Percentiles rank a stretch among this genome's conserved stretches.
These are phyloP conservation scores for Spinibarbus caldwelli DNA, from an alignment of 2,797 vertebrate species.

Conservation along the genomic window DNA sequence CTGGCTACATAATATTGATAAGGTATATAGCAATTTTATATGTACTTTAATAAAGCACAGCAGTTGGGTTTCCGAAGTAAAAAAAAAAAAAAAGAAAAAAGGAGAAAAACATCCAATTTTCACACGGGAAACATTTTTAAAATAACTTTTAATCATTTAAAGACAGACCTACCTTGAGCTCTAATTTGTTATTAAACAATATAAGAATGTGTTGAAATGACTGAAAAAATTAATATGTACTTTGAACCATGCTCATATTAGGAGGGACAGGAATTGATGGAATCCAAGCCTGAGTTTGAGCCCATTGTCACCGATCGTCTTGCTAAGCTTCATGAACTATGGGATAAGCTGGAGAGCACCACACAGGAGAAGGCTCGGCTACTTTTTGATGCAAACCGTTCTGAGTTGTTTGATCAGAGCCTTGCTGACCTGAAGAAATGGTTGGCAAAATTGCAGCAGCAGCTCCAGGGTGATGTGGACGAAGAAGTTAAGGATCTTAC, in stretches of 20 bases:
- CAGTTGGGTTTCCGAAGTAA: background rate
- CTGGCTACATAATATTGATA: constrained; percentile 89
- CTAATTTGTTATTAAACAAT: constrained; percentile 2
- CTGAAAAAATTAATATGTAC: background rate
- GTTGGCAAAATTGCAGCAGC: constrained; percentile 84
- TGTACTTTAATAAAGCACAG: background rate
- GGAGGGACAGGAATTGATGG: constrained; percentile 88
- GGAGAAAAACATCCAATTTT: too few species aligned
- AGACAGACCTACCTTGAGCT: background rate
- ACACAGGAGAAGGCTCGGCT: constrained; percentile 86
- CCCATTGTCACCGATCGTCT: constrained; percentile 79
- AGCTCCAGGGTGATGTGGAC: constrained; percentile 79
- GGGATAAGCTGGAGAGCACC: constrained; percentile 84
- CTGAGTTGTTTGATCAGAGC: constrained; percentile 88
- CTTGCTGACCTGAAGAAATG: constrained; percentile 87
- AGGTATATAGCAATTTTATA: constrained; percentile 68
- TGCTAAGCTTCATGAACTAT: constrained; percentile 81
- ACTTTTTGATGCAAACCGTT: constrained; percentile 90
- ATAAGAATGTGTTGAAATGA: background rate
- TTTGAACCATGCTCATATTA: constrained; percentile 60
- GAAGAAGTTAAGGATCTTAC: constrained; percentile 91
- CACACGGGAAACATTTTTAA: background rate
- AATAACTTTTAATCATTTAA: background rate
- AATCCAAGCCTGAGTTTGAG: constrained; percentile 84
- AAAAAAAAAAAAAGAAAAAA: background rate